Base-by-base conservation (phyloP, 2,888 invertebrate genomes). In the Aleiodes alternator region DNA sequence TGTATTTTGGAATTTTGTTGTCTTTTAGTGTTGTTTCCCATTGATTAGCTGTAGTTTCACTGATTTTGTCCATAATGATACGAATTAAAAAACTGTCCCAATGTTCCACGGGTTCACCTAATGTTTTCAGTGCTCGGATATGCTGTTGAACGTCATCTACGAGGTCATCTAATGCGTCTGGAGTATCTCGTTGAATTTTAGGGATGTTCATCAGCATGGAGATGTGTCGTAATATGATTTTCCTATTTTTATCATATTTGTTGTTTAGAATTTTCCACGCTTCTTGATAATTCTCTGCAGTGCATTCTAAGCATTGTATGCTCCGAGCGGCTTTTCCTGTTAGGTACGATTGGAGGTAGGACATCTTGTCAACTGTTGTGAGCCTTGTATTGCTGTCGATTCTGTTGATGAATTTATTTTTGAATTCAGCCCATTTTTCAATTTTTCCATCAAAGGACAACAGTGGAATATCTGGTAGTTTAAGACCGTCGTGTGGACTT, bases 81-180 rank as follows among this genome's bases (percentile, higher is more conserved):
- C 55, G 31, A 16, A 77, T 77, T 48, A 77, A 34, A n/a, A 75
- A n/a, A 4, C 71, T 50, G 31, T 71, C 68, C 76, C 76, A 77
- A 12, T 38, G n/a, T 4, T 77, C 71, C 4, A 55, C 43, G 14
- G 59, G 74, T 64, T 77, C 55, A 1, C 50, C 69, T 57, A 74
- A 55, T 12, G 73, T 57, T 59, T 74, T 77, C 3, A 72, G 38
- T 7, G 77, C 69, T 38, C 74, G 51, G 50, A 66, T 11, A 29
- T 73, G 75, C 14, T 34, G 64, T n/a, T 29, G 11, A 8, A 64
- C 31, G 31, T 9, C 16, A 11, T 66, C 66, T 11, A 48, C 23
- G 7, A 48, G 48, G 16, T 66, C 66, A 8, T 66, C 66, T 4
- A 66, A 5, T 8, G 66, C 66, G 3, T 66, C 66, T 38, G 48